A percentile compares a stretch with the other conserved stretches of the same genome.
phyloP scores from a whole-genome alignment of 2,113 vertebrate genomes.

The Zapornia atra region DNA sequence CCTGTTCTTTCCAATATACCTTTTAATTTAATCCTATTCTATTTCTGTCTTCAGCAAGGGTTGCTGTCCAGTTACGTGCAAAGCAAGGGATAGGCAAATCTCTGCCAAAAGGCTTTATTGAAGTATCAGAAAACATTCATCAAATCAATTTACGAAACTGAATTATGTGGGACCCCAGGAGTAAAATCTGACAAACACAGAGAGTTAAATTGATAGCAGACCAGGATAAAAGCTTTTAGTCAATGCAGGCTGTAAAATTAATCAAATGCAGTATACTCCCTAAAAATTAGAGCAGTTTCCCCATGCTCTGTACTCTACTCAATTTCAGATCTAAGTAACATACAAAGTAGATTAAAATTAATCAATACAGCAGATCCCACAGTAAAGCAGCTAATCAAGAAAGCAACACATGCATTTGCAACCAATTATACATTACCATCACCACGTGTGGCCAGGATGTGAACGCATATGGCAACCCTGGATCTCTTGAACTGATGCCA shows the following conservation, averaged over 20 bases:
- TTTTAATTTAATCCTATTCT: conserved; percentile 35
- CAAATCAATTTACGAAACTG: not conserved
- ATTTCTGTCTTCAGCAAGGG: not conserved
- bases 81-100: not conserved
- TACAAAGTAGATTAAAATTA: conserved; percentile 41
- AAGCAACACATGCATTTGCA: conserved; percentile 29
- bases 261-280: not conserved
- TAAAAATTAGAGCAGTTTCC: conserved; percentile 35
- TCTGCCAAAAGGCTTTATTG: conserved; percentile 20
- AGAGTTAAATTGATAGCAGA: conserved; percentile 47
- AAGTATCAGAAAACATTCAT: conserved; percentile 28
- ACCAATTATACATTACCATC: conserved; percentile 34
- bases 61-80: conserved; percentile 37
- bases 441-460: conserved; percentile 33
- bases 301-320: not conserved
- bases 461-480: not conserved
- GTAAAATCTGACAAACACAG: conserved; percentile 32
- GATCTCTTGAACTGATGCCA: not conserved
- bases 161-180: conserved; percentile 31
- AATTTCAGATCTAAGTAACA: conserved; percentile 39
- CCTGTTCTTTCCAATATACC: conserved; percentile 3
- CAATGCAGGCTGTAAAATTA: conserved; percentile 19
- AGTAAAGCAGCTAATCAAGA: conserved; percentile 47
- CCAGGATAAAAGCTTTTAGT: conserved; percentile 60
- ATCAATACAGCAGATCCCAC: conserved; percentile 21